Evolutionary conservation across 2,113 vertebrate genomes (phyloP).

Genomic region (Corydoras sp.): DNA sequence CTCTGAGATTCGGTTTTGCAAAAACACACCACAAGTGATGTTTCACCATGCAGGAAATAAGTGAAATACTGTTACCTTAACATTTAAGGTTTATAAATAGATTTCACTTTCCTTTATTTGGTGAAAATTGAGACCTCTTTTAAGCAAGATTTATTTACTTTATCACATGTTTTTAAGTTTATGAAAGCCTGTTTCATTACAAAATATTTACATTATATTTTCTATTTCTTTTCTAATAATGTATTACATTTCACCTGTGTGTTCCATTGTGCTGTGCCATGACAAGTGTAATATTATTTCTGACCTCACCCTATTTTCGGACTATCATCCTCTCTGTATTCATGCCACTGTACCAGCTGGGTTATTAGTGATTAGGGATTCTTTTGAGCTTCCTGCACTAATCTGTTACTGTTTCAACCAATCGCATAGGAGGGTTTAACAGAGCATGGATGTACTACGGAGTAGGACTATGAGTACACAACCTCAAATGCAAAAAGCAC

Average conservation of each 20-base stretch:
- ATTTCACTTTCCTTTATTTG: background rate
- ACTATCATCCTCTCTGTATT: background rate
- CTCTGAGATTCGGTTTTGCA: background rate
- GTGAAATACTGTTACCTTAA: too few relatives aligned
- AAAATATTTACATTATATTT: background rate
- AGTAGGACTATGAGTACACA: too few relatives aligned
- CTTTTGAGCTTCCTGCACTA: background rate
- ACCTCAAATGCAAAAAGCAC: too few relatives aligned
- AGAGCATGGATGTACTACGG: background rate
- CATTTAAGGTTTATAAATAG: too few relatives aligned
- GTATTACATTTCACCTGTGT: background rate
- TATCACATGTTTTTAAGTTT: too few relatives aligned
- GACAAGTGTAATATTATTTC: background rate
- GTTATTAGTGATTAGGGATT: background rate
- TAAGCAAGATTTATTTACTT: too few relatives aligned
- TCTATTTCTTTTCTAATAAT: background rate
- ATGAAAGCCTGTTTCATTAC: too few relatives aligned
- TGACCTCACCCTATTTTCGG: background rate
- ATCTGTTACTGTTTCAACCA: background rate
- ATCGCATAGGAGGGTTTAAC: background rate
- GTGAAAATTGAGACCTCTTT: background rate
- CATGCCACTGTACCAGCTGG: background rate
- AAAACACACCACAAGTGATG: background rate
- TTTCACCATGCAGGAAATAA: too few relatives aligned
- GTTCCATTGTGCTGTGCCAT: background rate